Evolutionary conservation across 2,113 vertebrate genomes (phyloP).

Genomic region (Spheniscus mendiculus): DNA sequence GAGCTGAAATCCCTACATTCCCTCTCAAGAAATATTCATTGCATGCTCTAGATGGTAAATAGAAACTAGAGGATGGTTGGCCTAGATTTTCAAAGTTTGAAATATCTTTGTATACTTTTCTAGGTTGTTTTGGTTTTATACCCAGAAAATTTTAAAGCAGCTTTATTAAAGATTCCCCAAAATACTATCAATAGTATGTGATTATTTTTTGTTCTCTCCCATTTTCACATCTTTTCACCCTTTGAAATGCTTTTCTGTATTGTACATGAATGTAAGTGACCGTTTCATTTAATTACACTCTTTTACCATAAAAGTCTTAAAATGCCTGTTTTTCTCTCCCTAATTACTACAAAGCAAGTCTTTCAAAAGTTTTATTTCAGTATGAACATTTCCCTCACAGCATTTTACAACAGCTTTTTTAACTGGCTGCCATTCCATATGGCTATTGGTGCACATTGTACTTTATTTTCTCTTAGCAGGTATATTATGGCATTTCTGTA

Average conservation of each 20-base stretch:
- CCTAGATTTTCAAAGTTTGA: background rate
- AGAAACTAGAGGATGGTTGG: background rate
- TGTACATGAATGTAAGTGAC: conserved; percentile 9
- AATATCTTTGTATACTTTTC: background rate
- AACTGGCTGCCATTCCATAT: conserved; percentile 29
- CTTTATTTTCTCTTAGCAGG: conserved; percentile 22
- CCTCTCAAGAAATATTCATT: background rate
- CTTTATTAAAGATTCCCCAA: background rate
- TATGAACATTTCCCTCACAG: conserved; percentile 4
- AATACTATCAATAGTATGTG: background rate
- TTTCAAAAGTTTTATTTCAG: conserved; percentile 57
- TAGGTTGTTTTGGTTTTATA: background rate
- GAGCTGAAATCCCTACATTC: conserved; percentile 14
- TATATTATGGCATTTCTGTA: background rate
- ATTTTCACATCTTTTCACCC: background rate
- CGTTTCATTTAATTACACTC: conserved; percentile 51
- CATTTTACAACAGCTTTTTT: conserved; percentile 53
- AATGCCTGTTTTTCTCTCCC: conserved; percentile 16
- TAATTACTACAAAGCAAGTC: conserved; percentile 39
- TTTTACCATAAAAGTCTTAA: conserved; percentile 17
- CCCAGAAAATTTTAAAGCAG: background rate
- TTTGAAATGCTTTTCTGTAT: background rate
- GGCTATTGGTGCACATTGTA: background rate
- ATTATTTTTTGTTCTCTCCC: background rate
- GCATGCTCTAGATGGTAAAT: background rate